Base-by-base conservation (phyloP, 1,140 invertebrate genomes). In the Brachionus koreanus region DNA sequence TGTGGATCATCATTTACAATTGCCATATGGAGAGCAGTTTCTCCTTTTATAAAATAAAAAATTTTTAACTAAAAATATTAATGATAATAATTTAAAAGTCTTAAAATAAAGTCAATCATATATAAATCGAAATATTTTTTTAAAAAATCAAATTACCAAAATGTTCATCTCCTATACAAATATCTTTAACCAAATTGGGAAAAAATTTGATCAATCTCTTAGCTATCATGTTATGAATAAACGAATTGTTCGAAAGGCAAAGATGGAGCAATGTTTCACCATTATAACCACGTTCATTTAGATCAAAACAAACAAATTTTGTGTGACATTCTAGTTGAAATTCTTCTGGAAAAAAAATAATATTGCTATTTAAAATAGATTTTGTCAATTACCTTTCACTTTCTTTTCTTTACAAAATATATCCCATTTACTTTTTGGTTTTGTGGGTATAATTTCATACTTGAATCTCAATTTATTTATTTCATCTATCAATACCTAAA, bases 1-100 rank as follows among this genome's bases (percentile, higher is more conserved):
- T 94, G 92, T 0, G 96, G 95, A 87, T 99, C 97, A 87, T 98
- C 97, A 87, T 98, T 98, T 0, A 98, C 96, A 84, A 98, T 98
- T 0, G 96, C 95, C 87, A 98, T 96, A 85, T 99, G 97, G 0
- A 99, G 90, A 0, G 85, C 84, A 77, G 85, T 86, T 82, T 89
- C 88, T 19, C 88, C 88, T 89, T 72, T 19, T n/a, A n/a, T n/a
- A n/a, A 84, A 61, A 57, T 29, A 77, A 49, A 39, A 69, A 65
- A 13, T 94, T 93, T 61, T 16, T 1, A 9, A 76, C 61, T 9
- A 61, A 7, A 37, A 16, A 23, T n/a, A 33, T 65, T 16, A 42
- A 77, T 5, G 25, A 39, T 23, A 57, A 52, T 29, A 25, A 29
- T 42, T 13, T 29, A 29, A 29, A 2, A 29, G n/a, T 29, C 1